These are phyloP conservation scores for Homarus gammarus DNA, from an alignment of 2,888 invertebrate species.

Conservation along the genomic window DNA sequence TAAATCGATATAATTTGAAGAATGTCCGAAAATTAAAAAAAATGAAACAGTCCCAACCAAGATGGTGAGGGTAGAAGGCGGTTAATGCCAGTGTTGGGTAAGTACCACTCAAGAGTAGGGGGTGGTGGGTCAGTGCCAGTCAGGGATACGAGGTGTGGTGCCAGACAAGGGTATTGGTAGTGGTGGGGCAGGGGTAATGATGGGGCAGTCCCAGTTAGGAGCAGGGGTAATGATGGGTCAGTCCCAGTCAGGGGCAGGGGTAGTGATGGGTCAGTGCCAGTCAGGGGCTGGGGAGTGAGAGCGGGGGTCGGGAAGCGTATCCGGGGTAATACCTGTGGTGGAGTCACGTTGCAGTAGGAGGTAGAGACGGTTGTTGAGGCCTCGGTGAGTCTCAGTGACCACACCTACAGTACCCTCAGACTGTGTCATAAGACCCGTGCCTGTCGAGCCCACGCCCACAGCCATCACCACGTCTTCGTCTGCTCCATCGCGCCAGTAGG, in stretches of 20 bases:
- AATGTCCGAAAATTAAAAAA: too few species aligned
- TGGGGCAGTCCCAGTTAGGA: not conserved
- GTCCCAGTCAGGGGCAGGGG: not conserved
- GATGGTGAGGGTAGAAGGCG: too few species aligned
- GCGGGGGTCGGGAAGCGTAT: slow-evolving; percentile 39
- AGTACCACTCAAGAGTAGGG: not conserved
- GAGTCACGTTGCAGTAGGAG: slow-evolving; percentile 61
- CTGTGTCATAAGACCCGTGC: slow-evolving; percentile 33
- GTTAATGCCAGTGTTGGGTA: not conserved
- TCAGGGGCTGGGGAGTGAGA: not conserved
- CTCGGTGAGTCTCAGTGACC: slow-evolving; percentile 56
- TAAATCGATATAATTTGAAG: too few species aligned
- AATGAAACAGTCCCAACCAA: too few species aligned
- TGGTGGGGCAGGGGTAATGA: not conserved
- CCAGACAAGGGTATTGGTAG: too few species aligned
- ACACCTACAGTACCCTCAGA: slow-evolving; percentile 61
- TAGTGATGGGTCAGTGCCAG: slow-evolving; percentile 24
- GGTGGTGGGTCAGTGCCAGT: not conserved
- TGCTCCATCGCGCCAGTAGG: slow-evolving; percentile 55
- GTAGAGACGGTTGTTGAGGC: slow-evolving; percentile 67
- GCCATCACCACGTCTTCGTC: slow-evolving; percentile 57
- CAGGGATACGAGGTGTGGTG: not conserved
- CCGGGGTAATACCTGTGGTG: slow-evolving; percentile 44
- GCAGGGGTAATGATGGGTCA: not conserved
- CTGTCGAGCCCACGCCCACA: slow-evolving; percentile 11